These are phyloP conservation scores for Phoenicopterus ruber DNA, from an alignment of 2,113 vertebrate genomes.

Conservation along the genomic window DNA sequence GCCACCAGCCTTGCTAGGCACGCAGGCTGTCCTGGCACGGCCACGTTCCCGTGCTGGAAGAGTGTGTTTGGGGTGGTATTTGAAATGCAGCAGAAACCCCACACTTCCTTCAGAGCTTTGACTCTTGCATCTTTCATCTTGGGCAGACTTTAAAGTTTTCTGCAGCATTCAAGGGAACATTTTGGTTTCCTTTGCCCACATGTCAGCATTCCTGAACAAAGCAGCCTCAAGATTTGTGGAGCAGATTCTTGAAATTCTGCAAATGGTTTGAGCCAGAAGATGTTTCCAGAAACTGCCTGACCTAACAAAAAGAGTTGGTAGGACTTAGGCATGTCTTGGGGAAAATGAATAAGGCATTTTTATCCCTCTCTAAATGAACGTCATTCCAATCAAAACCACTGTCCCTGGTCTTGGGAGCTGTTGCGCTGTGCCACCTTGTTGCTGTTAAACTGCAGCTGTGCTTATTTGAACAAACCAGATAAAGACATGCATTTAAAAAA, in stretches of 20 bases:
- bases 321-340: not conserved
- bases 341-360: conserved; percentile 3
- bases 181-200: conserved; percentile 51
- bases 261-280: conserved; percentile 18
- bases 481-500: not conserved
- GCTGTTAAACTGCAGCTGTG: not conserved
- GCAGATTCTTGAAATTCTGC: conserved; percentile 51
- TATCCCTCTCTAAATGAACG: not conserved
- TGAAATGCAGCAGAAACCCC: conserved; percentile 37
- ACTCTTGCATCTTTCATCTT: conserved; percentile 15
- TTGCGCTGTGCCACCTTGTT: not conserved
- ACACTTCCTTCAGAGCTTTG: not conserved
- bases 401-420: not conserved
- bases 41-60: not conserved
- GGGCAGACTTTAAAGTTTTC: conserved; percentile 9
- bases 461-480: not conserved
- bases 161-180: conserved; percentile 3
- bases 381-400: not conserved
- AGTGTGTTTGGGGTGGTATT: not conserved
- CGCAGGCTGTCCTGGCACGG: not conserved
- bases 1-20: not conserved
- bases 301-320: not conserved
- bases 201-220: conserved; percentile 38
- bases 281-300: conserved; percentile 23
- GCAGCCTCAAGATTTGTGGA: conserved; percentile 39